phyloP scores from a whole-genome alignment of 2,888 invertebrate genomes.

The Plagodis dolabraria region DNA sequence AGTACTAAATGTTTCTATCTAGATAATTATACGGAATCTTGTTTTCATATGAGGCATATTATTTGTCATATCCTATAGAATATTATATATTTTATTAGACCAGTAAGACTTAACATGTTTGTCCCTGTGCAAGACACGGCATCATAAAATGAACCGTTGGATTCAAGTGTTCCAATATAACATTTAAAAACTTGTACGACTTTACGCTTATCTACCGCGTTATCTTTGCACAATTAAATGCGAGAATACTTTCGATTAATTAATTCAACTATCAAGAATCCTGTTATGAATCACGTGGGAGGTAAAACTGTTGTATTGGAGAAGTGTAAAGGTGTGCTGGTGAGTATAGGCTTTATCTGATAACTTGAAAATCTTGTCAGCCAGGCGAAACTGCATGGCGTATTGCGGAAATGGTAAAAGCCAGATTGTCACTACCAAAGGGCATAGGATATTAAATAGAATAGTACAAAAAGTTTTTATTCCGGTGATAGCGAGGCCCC shows the following conservation, averaged over 20 bases:
- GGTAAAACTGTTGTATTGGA: background rate
- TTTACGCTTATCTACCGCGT: conserved; percentile 10
- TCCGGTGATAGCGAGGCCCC: too few relatives aligned
- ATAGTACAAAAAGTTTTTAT: too few relatives aligned
- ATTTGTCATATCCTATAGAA: too few relatives aligned
- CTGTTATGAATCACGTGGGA: conserved; percentile 8
- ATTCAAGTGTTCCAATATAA: conserved; percentile 16
- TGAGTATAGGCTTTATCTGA: background rate
- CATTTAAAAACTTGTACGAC: conserved; percentile 17
- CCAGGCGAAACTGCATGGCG: background rate
- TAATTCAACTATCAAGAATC: conserved; percentile 12
- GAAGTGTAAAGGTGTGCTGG: background rate
- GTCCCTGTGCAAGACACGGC: background rate
- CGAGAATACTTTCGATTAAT: conserved; percentile 8
- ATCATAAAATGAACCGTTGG: conserved; percentile 4
- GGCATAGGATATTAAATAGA: too few relatives aligned
- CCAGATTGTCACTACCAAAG: too few relatives aligned
- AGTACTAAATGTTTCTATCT: too few relatives aligned
- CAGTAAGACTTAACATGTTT: too few relatives aligned
- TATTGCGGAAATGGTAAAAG: background rate
- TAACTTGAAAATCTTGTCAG: too few relatives aligned
- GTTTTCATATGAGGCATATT: too few relatives aligned
- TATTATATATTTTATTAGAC: too few relatives aligned
- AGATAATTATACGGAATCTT: too few relatives aligned
- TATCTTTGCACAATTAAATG: conserved; percentile 20